Evolutionary conservation across 2,888 invertebrate genomes (phyloP).

Genomic region (Nycteola revayana): DNA sequence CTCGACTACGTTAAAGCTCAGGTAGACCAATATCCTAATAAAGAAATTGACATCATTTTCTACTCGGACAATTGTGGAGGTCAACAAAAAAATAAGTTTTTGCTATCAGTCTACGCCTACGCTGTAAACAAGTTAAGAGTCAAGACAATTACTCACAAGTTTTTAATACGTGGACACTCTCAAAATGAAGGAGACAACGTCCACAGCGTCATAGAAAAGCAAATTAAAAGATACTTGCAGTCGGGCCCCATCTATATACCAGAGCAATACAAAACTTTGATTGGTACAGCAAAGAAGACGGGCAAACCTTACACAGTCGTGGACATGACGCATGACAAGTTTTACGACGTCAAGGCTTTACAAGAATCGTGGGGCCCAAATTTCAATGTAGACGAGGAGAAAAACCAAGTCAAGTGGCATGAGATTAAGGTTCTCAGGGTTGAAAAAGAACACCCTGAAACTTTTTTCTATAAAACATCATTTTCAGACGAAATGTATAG

Average conservation of each 20-base stretch:
- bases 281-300: slow-evolving; percentile 24
- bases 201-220: slow-evolving; percentile 12
- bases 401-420: slow-evolving; percentile 8
- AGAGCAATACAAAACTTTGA: slow-evolving; percentile 22
- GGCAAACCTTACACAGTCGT: slow-evolving; percentile 17
- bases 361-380: slow-evolving; percentile 20
- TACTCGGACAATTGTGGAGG: slow-evolving; percentile 20
- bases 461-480: slow-evolving; percentile 12
- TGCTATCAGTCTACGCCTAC: slow-evolving; percentile 21
- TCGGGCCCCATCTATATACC: slow-evolving; percentile 16
- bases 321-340: slow-evolving; percentile 18
- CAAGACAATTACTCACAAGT: slow-evolving; percentile 8
- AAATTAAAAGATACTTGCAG: slow-evolving; percentile 2
- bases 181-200: slow-evolving; percentile 16
- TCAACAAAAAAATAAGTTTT: slow-evolving; percentile 27
- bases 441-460: slow-evolving; percentile 8
- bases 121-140: slow-evolving; percentile 1
- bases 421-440: slow-evolving; percentile 9
- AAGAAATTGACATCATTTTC: slow-evolving; percentile 12
- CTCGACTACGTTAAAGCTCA: slow-evolving; percentile 2
- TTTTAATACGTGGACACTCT: slow-evolving; percentile 12
- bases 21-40: slow-evolving; percentile 2
- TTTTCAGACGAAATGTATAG: slow-evolving; percentile 7
- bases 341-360: slow-evolving; percentile 16
- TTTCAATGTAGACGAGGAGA: slow-evolving; percentile 18